Percentiles rank a stretch among this genome's conserved stretches.
Conservation (phyloP, 2,797 vertebrate genomes). For the Xiphorhynchus erythropygius region DNA sequence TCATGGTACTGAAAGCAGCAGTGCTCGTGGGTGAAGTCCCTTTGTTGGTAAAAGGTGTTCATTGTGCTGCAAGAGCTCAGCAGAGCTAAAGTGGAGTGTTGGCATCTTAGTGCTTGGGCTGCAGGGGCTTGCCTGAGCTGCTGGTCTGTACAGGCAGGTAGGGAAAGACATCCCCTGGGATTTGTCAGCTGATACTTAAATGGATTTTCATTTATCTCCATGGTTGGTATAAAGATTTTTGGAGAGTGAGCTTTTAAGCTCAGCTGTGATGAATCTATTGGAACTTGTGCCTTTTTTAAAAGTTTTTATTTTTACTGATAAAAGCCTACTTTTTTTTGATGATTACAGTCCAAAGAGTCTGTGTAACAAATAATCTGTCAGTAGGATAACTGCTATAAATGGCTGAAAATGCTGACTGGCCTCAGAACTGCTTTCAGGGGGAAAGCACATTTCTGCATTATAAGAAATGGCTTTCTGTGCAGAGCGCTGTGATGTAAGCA, state of each 20-base stretch:
- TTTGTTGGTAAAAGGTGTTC: neutral
- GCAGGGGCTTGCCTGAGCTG: neutral
- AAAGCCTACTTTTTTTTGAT: neutral
- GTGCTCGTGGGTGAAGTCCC: neutral
- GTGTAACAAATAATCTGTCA: neutral
- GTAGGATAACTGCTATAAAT: neutral
- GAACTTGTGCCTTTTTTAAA: neutral
- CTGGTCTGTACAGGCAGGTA: rapidly evolving
- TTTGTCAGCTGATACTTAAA: neutral
- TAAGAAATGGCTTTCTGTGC: neutral
- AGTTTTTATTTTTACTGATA: neutral
- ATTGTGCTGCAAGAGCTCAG: too few relatives aligned
- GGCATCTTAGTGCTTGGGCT: neutral
- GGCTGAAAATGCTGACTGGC: neutral
- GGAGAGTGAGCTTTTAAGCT: neutral
- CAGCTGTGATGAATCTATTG: neutral
- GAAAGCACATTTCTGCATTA: neutral
- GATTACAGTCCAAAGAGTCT: neutral
- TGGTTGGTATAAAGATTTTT: neutral
- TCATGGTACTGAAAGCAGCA: neutral
- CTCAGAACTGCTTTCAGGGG: neutral
- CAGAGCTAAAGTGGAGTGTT: neutral
- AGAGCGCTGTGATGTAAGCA: neutral
- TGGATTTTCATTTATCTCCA: neutral
- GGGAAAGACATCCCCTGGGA: neutral